Evolutionary conservation across 2,113 vertebrate genomes (phyloP).

Genomic region (Boulengeromyrus knoepffleri): DNA sequence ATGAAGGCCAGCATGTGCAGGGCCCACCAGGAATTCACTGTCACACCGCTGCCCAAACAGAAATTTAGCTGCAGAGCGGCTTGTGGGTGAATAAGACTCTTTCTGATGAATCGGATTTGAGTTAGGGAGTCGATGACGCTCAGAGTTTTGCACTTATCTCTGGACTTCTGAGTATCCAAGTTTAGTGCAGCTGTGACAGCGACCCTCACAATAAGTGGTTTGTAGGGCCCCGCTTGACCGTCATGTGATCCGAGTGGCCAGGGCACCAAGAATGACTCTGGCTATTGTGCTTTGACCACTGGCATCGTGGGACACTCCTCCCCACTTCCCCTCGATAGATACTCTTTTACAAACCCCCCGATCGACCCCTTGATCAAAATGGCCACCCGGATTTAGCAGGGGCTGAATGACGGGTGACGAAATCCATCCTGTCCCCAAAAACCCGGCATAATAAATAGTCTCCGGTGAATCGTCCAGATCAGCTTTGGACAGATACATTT

Average conservation of each 20-base stretch:
- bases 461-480: neutral
- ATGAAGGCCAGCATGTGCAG: too few species aligned
- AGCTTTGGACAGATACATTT: conserved; percentile 1
- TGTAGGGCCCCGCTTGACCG: conserved; percentile 16
- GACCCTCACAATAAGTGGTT: conserved; percentile 20
- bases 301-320: neutral
- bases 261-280: conserved; percentile 7
- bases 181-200: conserved; percentile 9
- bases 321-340: neutral
- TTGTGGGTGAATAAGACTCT: conserved; percentile 5
- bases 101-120: conserved; percentile 12
- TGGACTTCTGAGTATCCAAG: neutral
- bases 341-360: neutral
- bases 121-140: conserved; percentile 10
- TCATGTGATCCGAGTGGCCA: conserved; percentile 19
- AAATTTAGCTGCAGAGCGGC: neutral
- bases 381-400: neutral
- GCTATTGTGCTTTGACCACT: conserved; percentile 15
- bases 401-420: neutral
- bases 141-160: conserved; percentile 3
- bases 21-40: neutral
- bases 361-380: neutral
- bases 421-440: neutral
- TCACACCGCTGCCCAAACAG: neutral
- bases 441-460: neutral